phyloP scores from a whole-genome alignment of 1,140 invertebrate genomes.

The Zaprionus taronus region DNA sequence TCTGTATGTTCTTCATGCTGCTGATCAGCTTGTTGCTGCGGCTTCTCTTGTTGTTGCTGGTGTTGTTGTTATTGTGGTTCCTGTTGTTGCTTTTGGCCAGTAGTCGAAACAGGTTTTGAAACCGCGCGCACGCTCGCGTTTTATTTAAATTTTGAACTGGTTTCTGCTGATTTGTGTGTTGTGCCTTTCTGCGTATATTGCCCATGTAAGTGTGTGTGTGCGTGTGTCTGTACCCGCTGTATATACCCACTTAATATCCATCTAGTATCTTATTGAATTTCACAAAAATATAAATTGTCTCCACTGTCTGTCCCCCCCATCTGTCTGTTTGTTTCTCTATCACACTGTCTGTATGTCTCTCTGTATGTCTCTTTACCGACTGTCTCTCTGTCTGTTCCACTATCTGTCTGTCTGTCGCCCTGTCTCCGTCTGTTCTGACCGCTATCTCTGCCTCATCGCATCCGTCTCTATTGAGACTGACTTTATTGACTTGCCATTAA shows the following conservation, averaged over 20 bases:
- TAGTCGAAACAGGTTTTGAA: slow-evolving; percentile 69
- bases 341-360: background rate
- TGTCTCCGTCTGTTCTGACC: slow-evolving; percentile 47
- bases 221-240: slow-evolving; percentile 10
- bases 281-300: slow-evolving; percentile 41
- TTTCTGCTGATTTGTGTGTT: slow-evolving; percentile 78
- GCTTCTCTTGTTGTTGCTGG: slow-evolving; percentile 26
- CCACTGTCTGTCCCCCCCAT: background rate
- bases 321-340: slow-evolving; percentile 12
- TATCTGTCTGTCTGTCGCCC: background rate
- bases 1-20: slow-evolving; percentile 44
- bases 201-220: slow-evolving; percentile 5
- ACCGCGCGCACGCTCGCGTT: slow-evolving; percentile 76
- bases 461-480: slow-evolving; percentile 19
- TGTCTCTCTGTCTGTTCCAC: slow-evolving; percentile 2
- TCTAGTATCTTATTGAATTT: slow-evolving; percentile 41
- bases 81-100: slow-evolving; percentile 59
- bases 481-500: slow-evolving; percentile 55
- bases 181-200: slow-evolving; percentile 58
- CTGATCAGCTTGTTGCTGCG: slow-evolving; percentile 19
- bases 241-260: slow-evolving; percentile 37
- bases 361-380: slow-evolving; percentile 7
- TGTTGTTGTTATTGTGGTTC: slow-evolving; percentile 26
- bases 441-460: slow-evolving; percentile 24
- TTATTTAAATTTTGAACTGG: slow-evolving; percentile 83